Base-by-base conservation (phyloP, 2,797 vertebrate genomes). In the Notolabrus celidotus region DNA sequence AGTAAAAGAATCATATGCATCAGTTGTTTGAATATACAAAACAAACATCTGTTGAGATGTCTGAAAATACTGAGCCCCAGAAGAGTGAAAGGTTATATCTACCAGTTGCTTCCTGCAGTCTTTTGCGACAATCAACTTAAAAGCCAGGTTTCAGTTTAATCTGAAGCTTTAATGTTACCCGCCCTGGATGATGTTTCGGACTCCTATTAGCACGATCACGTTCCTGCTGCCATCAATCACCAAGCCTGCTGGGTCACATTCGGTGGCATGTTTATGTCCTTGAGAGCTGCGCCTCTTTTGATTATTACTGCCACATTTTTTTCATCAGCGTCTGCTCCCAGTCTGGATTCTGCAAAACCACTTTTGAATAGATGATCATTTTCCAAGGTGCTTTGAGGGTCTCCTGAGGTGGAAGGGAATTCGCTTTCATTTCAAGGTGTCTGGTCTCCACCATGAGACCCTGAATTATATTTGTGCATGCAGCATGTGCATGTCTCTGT, bases 331-430 rank as follows among this genome's bases (percentile, higher is more conserved):
- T 70, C 68, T 78, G 70, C 56, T 64, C 67, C 61, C 60, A 63
- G 58, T 67, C 77, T 39, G 61, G 55, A 79, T 75, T 41, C 71
- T 29, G 67, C 68, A 59, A 66, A 34, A 69, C 12, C 41, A 54
- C 39, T 60, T 72, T 57, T 70, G 74, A 84, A 88, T 66, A 79
- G 62, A 78, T 67, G 39, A 81, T 82, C 47, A 75, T 79, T 64
- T 73, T 74, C 63, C 77, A 83, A 83, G 82, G 84, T 77, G 42
- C 64, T 74, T 68, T 74, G 54, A 82, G 80, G 80, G 83, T 84
- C 39, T 66, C 49, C 43, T 23, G 51, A 45, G 70, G 56, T 56
- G 49, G 47, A 72, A 38, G 42, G 49, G 36, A 85, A 79, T 72
- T 63, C 7, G 11, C 50, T 71, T 17, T 76, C 52, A 74, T 71